Evolutionary conservation across 2,888 invertebrate genomes (phyloP), one percentile per base, ranked within the genome.

Genomic region (Strigamia transsilvanica): DNA sequence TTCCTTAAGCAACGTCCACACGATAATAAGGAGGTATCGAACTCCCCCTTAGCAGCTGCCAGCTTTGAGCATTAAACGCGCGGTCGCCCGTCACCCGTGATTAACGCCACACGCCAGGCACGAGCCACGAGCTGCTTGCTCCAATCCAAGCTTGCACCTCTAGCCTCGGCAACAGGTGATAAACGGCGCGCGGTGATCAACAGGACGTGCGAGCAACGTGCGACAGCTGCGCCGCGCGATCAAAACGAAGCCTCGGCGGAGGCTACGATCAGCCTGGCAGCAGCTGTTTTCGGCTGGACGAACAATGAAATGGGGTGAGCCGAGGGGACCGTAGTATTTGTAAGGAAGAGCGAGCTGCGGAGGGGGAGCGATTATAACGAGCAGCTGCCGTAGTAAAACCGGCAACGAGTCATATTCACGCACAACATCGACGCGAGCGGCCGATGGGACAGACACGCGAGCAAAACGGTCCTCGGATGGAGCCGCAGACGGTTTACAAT

Each of bases 21-120:
- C 13, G 32, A 73, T 73, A 73, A 73, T 73, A 27, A 79, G n/a
- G 7, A 41, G 79, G 41, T 79, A 42, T 42, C 79, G 79, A 12
- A 13, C 42, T 42, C 41, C 42, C 38, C 38, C 79, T 21, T 38
- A 41, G 79, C 79, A 38, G 79, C 38, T 38, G 79, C 79, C 42
- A 42, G 42, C 79, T 32, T 77, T 79, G 79, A 38, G 27, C 38
- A 42, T 38, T 42, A 42, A 38, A 15, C 79, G 79, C 79, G 79
- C 79, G 38, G 23, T n/a, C 79, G 79, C 41, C 79, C 38, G 79
- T 79, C 79, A 79, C 79, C 42, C 79, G 79, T 79, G 79, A 79
- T 79, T 79, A 79, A 79, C 79, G 79, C 79, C 79, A 79, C 79
- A 79, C 79, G 79, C 79, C 79, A 79, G 79, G 79, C 79, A 79